Evolutionary conservation across 2,797 vertebrate species (phyloP), one percentile per base, ranked within the genome.

Genomic region (Atherinosoma microstoma): DNA sequence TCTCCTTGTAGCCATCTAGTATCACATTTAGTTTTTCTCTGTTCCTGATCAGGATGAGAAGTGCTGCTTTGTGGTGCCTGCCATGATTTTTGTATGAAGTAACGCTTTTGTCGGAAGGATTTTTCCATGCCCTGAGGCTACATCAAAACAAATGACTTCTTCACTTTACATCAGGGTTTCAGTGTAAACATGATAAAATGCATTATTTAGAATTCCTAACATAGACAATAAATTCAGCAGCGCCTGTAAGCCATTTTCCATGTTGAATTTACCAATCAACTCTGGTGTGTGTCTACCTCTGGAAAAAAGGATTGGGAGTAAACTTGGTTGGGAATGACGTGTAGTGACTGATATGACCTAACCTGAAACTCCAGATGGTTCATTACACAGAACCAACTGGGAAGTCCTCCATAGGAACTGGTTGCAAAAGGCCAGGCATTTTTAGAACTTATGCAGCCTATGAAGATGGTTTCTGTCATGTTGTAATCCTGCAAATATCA

Each of bases 91-190:
- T n/a, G 12, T 63, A 59, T 53, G 45, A 83, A 76, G 35, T 76
- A 59, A 78, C 36, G 38, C 76, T 76, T 69, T 62, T 70, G 49
- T 69, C 64, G 75, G 65, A 77, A 78, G 70, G 0, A 29, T 81
- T 75, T 84, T 86, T 71, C 69, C 38, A 61, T 42, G 60, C 59
- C 10, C 60, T 22, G 34, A 76, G 54, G 20, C 10, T 12, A 51
- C 22, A 29, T 54, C 51, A 29, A 29, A 3, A 53, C 49, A 24
- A 13, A 11, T 3, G n/a, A 24, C 51, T 27, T 29, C 13, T 54
- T 22, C 24, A 27, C 12, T 54, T 5, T 13, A 6, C 24, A 24
- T 15, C 51, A 54, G 12, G 9, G 24, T 29, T 27, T 6, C 12
- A 6, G 24, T 15, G 3, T 13, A 27, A 27, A 54, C 51, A 13